Evolutionary conservation across 2,113 vertebrate genomes (phyloP).

Genomic region (Rallus limicola): DNA sequence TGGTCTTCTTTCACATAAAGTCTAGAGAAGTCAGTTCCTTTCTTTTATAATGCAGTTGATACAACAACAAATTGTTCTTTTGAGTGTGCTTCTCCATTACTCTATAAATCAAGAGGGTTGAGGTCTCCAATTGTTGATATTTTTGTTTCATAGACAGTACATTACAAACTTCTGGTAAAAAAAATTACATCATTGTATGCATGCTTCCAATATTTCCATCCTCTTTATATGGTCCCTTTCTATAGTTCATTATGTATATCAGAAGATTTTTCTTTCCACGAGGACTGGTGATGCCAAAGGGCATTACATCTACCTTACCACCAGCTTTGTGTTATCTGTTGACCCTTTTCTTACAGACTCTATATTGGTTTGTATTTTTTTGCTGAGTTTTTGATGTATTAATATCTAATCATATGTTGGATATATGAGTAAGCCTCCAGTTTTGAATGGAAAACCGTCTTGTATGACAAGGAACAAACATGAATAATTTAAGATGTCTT

Average conservation of each 20-base stretch:
- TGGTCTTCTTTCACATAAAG: conserved; percentile 46
- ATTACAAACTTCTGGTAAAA: neutral
- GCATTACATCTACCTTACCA: neutral
- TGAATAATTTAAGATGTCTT: neutral
- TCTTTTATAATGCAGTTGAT: neutral
- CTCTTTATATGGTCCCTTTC: neutral
- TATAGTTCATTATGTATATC: neutral
- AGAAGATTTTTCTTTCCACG: neutral
- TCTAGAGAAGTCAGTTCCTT: neutral
- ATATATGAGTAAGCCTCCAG: neutral
- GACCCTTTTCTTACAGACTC: neutral
- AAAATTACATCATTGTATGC: neutral
- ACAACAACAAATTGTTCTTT: neutral
- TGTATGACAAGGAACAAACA: neutral
- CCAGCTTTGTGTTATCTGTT: neutral
- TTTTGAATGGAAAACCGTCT: neutral
- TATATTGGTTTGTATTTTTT: neutral
- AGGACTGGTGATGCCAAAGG: neutral
- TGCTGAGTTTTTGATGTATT: neutral
- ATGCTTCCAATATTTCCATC: neutral
- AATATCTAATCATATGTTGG: neutral
- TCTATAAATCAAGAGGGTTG: neutral
- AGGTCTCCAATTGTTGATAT: neutral
- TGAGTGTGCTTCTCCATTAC: neutral
- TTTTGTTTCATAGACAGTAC: neutral